Conservation (phyloP, 1,140 invertebrate species). For the Zaprionus davidi region DNA sequence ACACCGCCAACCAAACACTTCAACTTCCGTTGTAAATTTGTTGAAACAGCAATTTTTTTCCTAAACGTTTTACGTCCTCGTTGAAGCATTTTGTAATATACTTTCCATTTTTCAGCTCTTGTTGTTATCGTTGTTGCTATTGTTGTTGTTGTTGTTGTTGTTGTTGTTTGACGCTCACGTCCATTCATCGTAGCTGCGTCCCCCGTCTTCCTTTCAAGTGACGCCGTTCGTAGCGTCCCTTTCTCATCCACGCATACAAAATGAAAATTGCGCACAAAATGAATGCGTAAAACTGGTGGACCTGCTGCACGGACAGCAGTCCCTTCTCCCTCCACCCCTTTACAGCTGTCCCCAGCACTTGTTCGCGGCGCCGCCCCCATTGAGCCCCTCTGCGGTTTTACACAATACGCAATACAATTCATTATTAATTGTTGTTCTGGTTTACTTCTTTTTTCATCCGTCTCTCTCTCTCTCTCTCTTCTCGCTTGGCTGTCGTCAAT, state of each 20-base stretch:
- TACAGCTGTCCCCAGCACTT: not conserved
- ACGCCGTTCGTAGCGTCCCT: slow-evolving; percentile 2
- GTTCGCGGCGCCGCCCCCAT: not conserved
- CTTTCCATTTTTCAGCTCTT: slow-evolving; percentile 67
- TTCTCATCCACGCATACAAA: not conserved
- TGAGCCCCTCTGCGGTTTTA: slow-evolving; percentile 58
- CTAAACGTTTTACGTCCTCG: slow-evolving; percentile 64
- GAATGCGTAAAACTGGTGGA: slow-evolving; percentile 68
- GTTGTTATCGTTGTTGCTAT: slow-evolving; percentile 16
- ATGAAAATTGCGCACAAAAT: slow-evolving; percentile 57
- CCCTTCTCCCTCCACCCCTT: not conserved
- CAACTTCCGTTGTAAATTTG: slow-evolving; percentile 81
- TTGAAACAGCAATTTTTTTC: slow-evolving; percentile 81
- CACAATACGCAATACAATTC: slow-evolving; percentile 81
- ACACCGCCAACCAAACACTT: slow-evolving; percentile 62
- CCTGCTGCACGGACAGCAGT: slow-evolving; percentile 6
- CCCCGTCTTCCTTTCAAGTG: slow-evolving; percentile 49
- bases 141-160: not conserved
- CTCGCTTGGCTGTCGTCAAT: slow-evolving; percentile 9
- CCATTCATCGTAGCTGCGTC: slow-evolving; percentile 62
- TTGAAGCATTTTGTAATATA: slow-evolving; percentile 73
- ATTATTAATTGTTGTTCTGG: slow-evolving; percentile 80
- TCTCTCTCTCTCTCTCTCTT: not conserved
- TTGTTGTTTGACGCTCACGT: slow-evolving; percentile 60
- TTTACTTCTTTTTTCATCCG: slow-evolving; percentile 48